Conservation (phyloP, 2,888 invertebrate genomes). For the Epinotia demarniana region DNA sequence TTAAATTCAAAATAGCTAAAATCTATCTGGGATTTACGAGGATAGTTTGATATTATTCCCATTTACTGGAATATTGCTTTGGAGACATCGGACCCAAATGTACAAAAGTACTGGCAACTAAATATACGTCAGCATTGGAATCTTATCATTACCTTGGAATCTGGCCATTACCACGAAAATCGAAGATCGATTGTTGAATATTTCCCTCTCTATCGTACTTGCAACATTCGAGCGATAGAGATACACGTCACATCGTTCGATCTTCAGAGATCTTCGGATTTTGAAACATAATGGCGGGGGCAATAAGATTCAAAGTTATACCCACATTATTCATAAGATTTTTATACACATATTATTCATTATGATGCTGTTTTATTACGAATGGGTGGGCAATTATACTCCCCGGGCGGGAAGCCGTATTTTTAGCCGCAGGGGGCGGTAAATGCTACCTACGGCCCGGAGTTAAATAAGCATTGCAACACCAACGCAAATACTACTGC, state of each 20-base stretch:
- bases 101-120: constrained; percentile 34
- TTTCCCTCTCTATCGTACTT: no score
- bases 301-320: neutral
- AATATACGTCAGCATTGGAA: neutral
- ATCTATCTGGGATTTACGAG: no score
- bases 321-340: neutral
- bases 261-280: neutral
- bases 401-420: neutral
- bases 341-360: neutral
- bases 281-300: neutral
- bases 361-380: neutral
- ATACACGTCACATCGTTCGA: no score
- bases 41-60: no score
- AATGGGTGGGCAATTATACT: neutral
- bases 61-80: neutral
- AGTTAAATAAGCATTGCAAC: neutral
- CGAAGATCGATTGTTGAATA: neutral
- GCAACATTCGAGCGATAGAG: no score
- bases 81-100: constrained; percentile 7
- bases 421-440: neutral
- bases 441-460: neutral
- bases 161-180: neutral
- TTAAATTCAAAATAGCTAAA: no score
- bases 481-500: neutral
- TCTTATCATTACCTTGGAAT: neutral